Base-by-base conservation (phyloP, 2,797 vertebrate genomes). In the Hippopotamyrus pictus region DNA sequence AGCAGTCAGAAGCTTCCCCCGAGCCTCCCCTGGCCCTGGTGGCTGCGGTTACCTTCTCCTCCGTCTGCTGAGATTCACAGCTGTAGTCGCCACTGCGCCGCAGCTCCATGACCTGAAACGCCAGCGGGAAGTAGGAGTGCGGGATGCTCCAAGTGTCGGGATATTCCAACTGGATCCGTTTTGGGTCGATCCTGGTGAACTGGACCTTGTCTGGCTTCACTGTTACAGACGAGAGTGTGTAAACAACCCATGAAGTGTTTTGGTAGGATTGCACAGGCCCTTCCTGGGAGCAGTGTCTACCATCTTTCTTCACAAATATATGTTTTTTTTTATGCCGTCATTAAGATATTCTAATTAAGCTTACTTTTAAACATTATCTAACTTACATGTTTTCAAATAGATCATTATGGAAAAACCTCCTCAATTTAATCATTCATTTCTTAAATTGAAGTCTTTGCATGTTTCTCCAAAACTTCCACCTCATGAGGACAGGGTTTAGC, bases 61-160 rank as follows among this genome's bases (percentile, higher is more conserved):
- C n/a, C 9, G 87, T 91, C 0, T 41, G 17, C 54, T 33, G 37
- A 3, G 93, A 94, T 0, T 92, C 89, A 17, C 92, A 90, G 0
- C 57, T 65, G 88, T 91, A 94, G 9, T 44, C 88, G 65, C 41
- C 92, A 25, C 90, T 93, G 5, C 19, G 62, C 46, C 3, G 92
- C 37, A 95, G 25, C 90, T 94, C 93, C 65, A 89, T 89, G 37
- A 96, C 93, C 91, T 96, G 91, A 84, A 96, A 96, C 5, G 90
- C 94, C 76, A 96, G 95, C 1, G 95, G 95, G 90, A 96, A 96
- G 92, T 94, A 96, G 59, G 96, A 96, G 89, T 90, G 89, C 17
- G 96, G 95, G 1, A 86, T 92, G 93, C 86, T 96, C 96, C 96
- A 96, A 25, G 95, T 94, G 25, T 91, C 91, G 0, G 96, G 96